These are phyloP conservation scores for Synanthedon formicaeformis DNA, from an alignment of 2,888 invertebrate genomes.

Conservation along the genomic window DNA sequence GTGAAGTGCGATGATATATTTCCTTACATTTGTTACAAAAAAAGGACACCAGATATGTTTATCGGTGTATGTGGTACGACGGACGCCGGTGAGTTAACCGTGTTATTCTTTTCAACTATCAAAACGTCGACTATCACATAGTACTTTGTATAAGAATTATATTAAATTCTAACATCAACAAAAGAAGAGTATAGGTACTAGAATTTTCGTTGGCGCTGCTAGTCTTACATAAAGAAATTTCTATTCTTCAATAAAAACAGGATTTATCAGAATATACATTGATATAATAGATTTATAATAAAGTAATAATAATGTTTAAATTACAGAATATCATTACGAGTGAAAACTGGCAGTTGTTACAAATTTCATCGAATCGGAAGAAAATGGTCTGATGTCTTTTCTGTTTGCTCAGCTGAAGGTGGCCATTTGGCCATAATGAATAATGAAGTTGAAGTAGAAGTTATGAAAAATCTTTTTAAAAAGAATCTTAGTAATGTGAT, in stretches of 20 bases:
- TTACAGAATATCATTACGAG: not conserved
- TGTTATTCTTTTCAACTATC: too few relatives aligned
- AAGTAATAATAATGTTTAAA: too few relatives aligned
- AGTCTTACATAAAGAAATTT: too few relatives aligned
- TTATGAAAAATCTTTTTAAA: slow-evolving; percentile 13
- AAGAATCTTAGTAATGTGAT: slow-evolving; percentile 13
- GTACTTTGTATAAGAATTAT: too few relatives aligned
- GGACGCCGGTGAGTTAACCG: not conserved
- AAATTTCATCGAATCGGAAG: slow-evolving; percentile 25
- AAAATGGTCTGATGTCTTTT: slow-evolving; percentile 6
- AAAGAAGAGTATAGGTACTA: too few relatives aligned
- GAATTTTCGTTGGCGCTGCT: too few relatives aligned
- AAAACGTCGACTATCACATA: too few relatives aligned
- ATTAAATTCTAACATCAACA: too few relatives aligned
- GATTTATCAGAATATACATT: too few relatives aligned
- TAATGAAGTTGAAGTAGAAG: slow-evolving; percentile 13
- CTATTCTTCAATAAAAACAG: too few relatives aligned
- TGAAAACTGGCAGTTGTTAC: slow-evolving; percentile 31
- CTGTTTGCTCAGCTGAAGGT: slow-evolving; percentile 15
- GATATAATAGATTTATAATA: too few relatives aligned
- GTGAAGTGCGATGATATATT: not conserved
- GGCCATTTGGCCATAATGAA: slow-evolving; percentile 17
- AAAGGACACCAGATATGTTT: not conserved
- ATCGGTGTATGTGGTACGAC: not conserved
- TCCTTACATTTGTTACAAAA: not conserved